Base-by-base conservation (phyloP, 2,113 vertebrate genomes). In the Myrmecobius fasciatus region DNA sequence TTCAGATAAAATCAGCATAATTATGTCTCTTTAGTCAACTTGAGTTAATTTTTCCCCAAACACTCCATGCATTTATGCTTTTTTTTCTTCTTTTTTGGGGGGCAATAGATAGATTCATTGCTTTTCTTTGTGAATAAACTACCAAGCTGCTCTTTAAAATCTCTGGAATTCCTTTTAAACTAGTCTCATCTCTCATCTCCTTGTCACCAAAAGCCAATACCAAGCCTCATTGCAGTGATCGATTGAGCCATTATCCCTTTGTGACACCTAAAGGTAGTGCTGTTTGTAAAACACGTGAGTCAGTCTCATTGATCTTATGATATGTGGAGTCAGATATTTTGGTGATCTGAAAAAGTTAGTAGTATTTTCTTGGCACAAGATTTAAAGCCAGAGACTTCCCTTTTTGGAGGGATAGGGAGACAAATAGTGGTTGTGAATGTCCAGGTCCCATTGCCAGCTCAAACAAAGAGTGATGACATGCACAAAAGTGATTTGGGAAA, bases 191-290 rank as follows among this genome's bases (percentile, higher is more conserved):
- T 98, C 96, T 98, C 98, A 98, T 98, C 96, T 97, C 97, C 96
- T 89, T 99, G 97, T 97, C 98, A 98, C 95, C 52, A 96, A 92
- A 97, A 99, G 98, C 97, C 98, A 98, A 98, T 98, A 98, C 97
- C 98, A 96, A 90, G 97, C 94, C 96, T 98, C 98, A 98, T 98
- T 97, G 98, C 83, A 95, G 97, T 99, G 98, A 99, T 98, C 97
- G 96, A 99, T 97, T 98, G 98, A 97, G 98, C 96, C 98, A 98
- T 98, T 98, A 99, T 98, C 97, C 97, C 96, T 93, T 97, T 90
- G 98, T 98, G 98, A 99, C 98, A 99, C 91, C 89, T 97, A 94
- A 96, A 98, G 98, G 94, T 97, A 98, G 95, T 96, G 93, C 53
- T 97, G 96, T 96, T 96, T 90, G 94, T 92, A 97, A 98, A 99